A percentile compares a stretch with the other conserved stretches of the same genome.
These are phyloP conservation scores for Agriotes lineatus DNA, from an alignment of 2,888 invertebrate genomes.

Conservation along the genomic window DNA sequence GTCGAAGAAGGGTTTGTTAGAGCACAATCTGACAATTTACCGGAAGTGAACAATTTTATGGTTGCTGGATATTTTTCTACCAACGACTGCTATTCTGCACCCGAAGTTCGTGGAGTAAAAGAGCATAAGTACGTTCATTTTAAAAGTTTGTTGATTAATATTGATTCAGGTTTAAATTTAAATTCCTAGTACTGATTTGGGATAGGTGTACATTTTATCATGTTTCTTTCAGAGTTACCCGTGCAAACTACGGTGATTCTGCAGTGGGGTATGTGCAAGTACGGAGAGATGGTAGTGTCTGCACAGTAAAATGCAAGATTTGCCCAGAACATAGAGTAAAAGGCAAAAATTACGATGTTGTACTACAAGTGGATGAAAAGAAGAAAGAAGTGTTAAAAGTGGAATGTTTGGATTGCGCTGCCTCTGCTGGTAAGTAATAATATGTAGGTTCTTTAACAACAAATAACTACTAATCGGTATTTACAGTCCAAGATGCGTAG, in stretches of 20 bases:
- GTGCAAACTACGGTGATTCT: conserved; percentile 1
- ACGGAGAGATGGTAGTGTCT: neutral
- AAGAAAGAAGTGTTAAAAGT: neutral
- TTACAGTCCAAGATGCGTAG: too few species aligned
- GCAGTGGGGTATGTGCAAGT: conserved; percentile 1
- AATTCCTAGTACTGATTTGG: too few species aligned
- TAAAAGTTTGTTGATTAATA: too few species aligned
- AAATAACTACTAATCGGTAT: too few species aligned
- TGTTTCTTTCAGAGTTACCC: neutral
- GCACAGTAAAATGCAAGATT: neutral
- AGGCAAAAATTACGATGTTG: neutral
- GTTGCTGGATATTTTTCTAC: too few species aligned
- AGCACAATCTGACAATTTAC: neutral
- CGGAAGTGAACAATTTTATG: neutral
- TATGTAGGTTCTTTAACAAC: too few species aligned
- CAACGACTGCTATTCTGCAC: too few species aligned
- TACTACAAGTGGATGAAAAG: conserved; percentile 2
- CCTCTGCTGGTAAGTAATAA: too few species aligned
- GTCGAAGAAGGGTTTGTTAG: too few species aligned
- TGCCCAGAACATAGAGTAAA: neutral
- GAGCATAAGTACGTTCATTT: neutral
- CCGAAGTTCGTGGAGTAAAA: too few species aligned
- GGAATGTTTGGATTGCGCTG: too few species aligned
- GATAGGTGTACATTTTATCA: neutral
- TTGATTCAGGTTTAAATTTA: too few species aligned